Base-by-base conservation (phyloP, 92 coral and sea anemone genomes). In the Zoanthus solanderi region DNA sequence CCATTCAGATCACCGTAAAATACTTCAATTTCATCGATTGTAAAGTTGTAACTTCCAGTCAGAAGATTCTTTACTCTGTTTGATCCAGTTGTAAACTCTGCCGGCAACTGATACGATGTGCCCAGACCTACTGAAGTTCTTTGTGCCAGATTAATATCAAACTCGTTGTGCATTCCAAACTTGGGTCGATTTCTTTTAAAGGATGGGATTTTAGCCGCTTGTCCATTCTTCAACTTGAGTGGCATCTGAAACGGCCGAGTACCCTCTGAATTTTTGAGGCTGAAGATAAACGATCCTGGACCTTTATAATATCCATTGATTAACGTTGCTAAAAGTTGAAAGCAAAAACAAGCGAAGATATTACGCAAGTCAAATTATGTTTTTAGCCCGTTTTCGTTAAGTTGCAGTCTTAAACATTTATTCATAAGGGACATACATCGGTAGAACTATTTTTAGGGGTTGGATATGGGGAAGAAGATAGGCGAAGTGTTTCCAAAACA, bases 221-320 rank as follows among this genome's bases (percentile, higher is more conserved):
- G 0, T 4, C 5, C 9, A 81, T 16, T 3, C 2, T 0, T 7
- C 8, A 37, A 2, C 32, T 66, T 47, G 32, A 81, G 47, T 81
- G 47, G 67, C 85, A 81, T 81, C 67, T 66, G 85, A 66, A 81
- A 81, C 29, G 85, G 85, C 13, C 42, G 48, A 65, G 47, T 81
- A 66, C 58, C 75, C 29, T 81, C 85, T 47, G 85, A 81, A 6
- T 81, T 81, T n/a, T 81, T 81, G 31, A 81, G 85, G 37, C 85
- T 81, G 31, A 81, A 81, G 76, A 81, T 66, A 44, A 81, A 81
- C 6, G 85, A 75, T 28, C 58, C 16, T 0, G 37, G 1, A 37
- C 85, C 47, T 81, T 0, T 2, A 54, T 81, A 81, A 75, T 46
- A 15, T 13, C 75, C 18, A 0, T 0, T 66, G 45, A 0, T 7